phyloP scores from a whole-genome alignment of 2,797 vertebrate species.

The Parauchenoglanis ngamensis region DNA sequence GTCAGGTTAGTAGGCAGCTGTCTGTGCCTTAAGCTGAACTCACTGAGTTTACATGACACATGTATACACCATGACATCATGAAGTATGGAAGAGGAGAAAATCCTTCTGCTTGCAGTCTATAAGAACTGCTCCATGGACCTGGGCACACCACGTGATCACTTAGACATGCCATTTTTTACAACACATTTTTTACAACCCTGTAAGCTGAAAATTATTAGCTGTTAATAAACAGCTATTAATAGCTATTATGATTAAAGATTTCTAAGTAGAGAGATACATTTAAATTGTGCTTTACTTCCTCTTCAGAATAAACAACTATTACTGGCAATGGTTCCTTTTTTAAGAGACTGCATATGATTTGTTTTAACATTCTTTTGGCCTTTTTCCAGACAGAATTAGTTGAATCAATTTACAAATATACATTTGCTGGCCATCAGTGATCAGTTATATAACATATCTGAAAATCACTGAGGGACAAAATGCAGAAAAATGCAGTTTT shows the following conservation, averaged over 20 bases:
- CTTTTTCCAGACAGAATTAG: not conserved
- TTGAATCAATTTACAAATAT: not conserved
- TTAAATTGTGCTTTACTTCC: constrained; percentile 32
- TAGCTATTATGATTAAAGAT: constrained; percentile 20
- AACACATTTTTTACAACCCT: constrained; percentile 16
- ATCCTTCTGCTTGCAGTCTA: not conserved
- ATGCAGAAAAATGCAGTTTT: not conserved
- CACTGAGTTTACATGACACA: not conserved
- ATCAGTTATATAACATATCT: not conserved
- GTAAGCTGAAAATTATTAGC: constrained; percentile 22
- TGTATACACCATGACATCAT: constrained; percentile 2
- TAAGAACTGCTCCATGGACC: not conserved
- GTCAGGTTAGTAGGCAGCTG: not conserved
- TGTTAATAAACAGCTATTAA: constrained; percentile 4
- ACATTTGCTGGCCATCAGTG: not conserved
- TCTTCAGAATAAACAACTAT: constrained; percentile 19
- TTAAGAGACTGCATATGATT: not conserved
- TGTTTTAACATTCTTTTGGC: not conserved
- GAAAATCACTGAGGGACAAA: not conserved
- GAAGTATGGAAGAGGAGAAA: not conserved
- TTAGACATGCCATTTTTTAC: not conserved
- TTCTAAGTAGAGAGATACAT: constrained; percentile 19
- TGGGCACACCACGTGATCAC: constrained; percentile 2
- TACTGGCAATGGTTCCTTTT: not conserved
- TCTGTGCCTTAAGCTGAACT: not conserved